Percentiles rank a stretch among this genome's conserved stretches.
phyloP scores from a whole-genome alignment of 2,888 invertebrate genomes.

The Flabesymbios commensalis region DNA sequence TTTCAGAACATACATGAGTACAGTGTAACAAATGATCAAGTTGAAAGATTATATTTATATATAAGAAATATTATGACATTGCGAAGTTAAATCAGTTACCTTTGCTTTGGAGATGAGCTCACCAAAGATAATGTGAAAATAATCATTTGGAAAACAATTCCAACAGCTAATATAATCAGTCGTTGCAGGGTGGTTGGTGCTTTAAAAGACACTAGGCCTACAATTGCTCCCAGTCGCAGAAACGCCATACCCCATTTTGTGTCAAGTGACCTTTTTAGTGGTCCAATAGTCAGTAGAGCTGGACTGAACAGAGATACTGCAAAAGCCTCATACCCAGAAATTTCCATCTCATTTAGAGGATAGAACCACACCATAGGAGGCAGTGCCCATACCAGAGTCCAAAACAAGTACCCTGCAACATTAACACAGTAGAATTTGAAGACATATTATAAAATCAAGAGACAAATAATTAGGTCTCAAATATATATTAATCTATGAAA shows the following conservation, averaged over 20 bases:
- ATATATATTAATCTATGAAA: too few relatives aligned
- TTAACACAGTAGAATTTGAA: too few relatives aligned
- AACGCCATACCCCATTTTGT: slow-evolving; percentile 36
- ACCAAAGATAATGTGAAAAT: slow-evolving; percentile 51
- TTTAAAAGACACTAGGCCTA: slow-evolving; percentile 56
- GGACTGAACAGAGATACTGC: slow-evolving; percentile 54
- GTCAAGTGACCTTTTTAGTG: slow-evolving; percentile 1
- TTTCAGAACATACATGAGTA: too few relatives aligned
- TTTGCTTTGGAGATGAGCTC: too few relatives aligned
- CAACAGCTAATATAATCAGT: slow-evolving; percentile 49
- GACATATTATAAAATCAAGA: too few relatives aligned
- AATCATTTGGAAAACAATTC: slow-evolving; percentile 50
- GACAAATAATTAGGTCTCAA: too few relatives aligned
- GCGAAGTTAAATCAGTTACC: too few relatives aligned
- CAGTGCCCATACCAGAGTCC: slow-evolving; percentile 59
- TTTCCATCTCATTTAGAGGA: slow-evolving; percentile 60
- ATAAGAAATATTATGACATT: too few relatives aligned
- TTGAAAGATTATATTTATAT: too few relatives aligned
- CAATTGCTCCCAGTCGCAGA: slow-evolving; percentile 45
- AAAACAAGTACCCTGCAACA: slow-evolving; percentile 58
- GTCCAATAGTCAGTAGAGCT: slow-evolving; percentile 29
- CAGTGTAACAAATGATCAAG: too few relatives aligned
- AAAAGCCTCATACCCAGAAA: slow-evolving; percentile 61
- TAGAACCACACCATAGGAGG: slow-evolving; percentile 63
- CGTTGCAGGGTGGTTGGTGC: slow-evolving; percentile 50